Evolutionary conservation across 2,113 vertebrate species (phyloP).

Genomic region (Chloebia gouldiae): DNA sequence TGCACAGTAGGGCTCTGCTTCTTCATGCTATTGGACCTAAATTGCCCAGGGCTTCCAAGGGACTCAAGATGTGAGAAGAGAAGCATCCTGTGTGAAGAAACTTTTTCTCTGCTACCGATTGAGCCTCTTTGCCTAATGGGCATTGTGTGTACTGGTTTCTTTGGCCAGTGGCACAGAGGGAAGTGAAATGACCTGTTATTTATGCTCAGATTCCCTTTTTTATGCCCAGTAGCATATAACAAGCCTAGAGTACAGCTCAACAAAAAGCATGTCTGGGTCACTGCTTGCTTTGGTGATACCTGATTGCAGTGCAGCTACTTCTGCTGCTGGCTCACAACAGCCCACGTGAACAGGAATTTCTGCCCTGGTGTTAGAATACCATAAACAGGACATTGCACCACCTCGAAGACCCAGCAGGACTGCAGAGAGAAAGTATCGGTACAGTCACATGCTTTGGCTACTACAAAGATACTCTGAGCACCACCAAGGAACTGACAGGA

Average conservation of each 20-base stretch:
- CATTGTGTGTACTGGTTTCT: neutral
- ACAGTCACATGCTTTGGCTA: neutral
- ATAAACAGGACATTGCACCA: neutral
- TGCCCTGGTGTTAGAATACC: fast-evolving
- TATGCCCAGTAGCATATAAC: neutral
- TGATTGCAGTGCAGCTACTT: neutral
- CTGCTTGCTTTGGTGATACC: neutral
- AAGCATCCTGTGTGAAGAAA: neutral
- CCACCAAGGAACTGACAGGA: neutral
- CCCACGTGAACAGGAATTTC: neutral
- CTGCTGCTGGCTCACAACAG: neutral
- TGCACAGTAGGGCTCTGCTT: neutral
- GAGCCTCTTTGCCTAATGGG: neutral
- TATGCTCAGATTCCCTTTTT: neutral
- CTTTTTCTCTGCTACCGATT: neutral
- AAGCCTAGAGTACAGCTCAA: neutral
- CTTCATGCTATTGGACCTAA: neutral
- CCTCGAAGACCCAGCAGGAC: neutral
- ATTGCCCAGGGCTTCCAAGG: neutral
- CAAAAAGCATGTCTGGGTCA: neutral
- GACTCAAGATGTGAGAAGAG: neutral
- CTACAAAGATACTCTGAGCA: neutral
- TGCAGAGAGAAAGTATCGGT: neutral
- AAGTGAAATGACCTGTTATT: neutral
- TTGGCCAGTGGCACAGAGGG: neutral